These are phyloP conservation scores for Synanthedon myopaeformis DNA, from an alignment of 2,888 invertebrate genomes.

Conservation along the genomic window DNA sequence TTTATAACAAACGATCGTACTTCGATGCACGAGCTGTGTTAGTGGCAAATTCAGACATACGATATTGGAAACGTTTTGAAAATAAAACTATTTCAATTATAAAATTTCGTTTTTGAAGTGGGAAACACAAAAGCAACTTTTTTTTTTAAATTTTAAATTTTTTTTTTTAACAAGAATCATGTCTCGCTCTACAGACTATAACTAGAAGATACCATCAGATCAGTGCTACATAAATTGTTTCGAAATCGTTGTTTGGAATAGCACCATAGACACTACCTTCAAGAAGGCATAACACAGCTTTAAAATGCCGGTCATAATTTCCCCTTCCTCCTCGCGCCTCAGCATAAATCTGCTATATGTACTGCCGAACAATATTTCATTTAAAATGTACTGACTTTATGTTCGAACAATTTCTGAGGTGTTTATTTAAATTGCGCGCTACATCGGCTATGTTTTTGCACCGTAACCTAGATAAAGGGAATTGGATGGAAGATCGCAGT, in stretches of 20 bases:
- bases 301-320: constrained; percentile 46
- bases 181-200: too few relatives aligned
- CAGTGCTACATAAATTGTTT: background rate
- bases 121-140: too few relatives aligned
- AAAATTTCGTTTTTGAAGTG: too few relatives aligned
- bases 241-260: constrained; percentile 7
- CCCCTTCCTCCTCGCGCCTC: constrained; percentile 33
- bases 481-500: too few relatives aligned
- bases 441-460: background rate
- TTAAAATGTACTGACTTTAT: constrained; percentile 38
- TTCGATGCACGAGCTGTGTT: constrained; percentile 4
- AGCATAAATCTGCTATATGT: constrained; percentile 48
- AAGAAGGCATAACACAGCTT: constrained; percentile 18
- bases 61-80: too few relatives aligned
- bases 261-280: constrained; percentile 3
- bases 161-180: too few relatives aligned
- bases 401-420: constrained; percentile 20
- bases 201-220: too few relatives aligned
- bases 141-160: too few relatives aligned
- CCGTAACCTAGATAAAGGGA: background rate
- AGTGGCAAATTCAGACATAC: background rate
- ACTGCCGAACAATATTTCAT: constrained; percentile 41
- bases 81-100: too few relatives aligned
- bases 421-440: constrained; percentile 29
- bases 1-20: constrained; percentile 20